Evolutionary conservation across 2,797 vertebrate genomes (phyloP), one percentile per base, ranked within the genome.

Genomic region (Rhinella marina): DNA sequence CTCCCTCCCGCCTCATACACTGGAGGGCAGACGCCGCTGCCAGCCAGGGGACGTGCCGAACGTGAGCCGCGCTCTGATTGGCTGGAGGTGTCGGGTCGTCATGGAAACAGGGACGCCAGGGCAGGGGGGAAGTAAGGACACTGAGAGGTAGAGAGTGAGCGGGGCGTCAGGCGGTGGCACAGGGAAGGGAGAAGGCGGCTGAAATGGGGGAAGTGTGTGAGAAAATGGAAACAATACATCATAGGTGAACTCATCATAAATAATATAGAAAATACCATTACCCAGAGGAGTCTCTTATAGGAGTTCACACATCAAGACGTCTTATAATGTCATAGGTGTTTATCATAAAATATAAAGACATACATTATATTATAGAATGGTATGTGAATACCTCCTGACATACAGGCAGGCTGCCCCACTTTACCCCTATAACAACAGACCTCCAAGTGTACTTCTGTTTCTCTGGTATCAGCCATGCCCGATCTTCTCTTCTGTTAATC

Each of bases 1-100:
- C 72, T 75, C 84, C 57, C 79, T 76, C 66, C 83, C 57, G 14
- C 80, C 59, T 77, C 48, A 19, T 41, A 88, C 59, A 85, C 78
- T 85, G 83, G 83, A 89, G 88, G 88, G 88, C 88, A 89, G 88
- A 76, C 84, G 70, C 84, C 19, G 70, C 87, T 85, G 83, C 78
- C 87, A 81, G 87, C 83, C 83, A 59, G 78, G 84, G 84, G 78
- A 89, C 88, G 88, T 89, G 88, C 79, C n/a, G 88, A 68, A 89
- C 88, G 88, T 89, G 88, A 81, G 84, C 70, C 0, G 17, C 25
- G 50, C 32, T 23, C 29, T 86, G 88, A 89, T 89, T 89, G 88
- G 88, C 79, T 21, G 79, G 68, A 23, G 13, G 19, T 80, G n/a
- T 23, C 16, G 3, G 3, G 79, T 86, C 75, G 52, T 61, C 84